Evolutionary conservation across 2,113 vertebrate genomes (phyloP).

Genomic region (Equus przewalskii): DNA sequence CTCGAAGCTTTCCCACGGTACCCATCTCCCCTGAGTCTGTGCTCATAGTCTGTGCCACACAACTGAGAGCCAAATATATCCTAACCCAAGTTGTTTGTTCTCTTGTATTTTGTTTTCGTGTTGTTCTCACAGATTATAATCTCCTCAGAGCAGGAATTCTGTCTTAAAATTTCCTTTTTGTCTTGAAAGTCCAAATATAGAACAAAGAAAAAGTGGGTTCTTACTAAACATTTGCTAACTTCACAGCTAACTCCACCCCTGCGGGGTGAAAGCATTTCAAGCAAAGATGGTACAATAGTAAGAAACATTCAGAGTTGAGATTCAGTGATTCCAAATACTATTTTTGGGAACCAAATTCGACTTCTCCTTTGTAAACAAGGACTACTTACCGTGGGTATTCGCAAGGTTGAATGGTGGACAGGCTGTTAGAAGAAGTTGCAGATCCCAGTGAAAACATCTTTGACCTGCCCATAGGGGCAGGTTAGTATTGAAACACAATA

Average conservation of each 20-base stretch:
- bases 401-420: neutral
- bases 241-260: fast-evolving
- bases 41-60: fast-evolving
- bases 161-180: neutral
- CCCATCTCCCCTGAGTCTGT: fast-evolving
- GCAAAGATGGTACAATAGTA: neutral
- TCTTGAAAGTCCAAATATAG: neutral
- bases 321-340: neutral
- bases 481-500: neutral
- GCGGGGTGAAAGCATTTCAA: too few relatives aligned
- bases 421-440: neutral
- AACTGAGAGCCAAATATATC: fast-evolving
- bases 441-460: neutral
- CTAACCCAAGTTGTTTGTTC: fast-evolving
- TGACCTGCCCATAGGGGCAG: neutral
- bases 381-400: neutral
- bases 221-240: neutral
- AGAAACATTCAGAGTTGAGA: neutral
- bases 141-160: neutral
- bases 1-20: fast-evolving
- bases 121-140: neutral
- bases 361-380: neutral
- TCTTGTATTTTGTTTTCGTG: neutral
- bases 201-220: neutral
- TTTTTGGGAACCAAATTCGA: neutral